phyloP scores from a whole-genome alignment of 2,888 invertebrate genomes.

The Ochropleura leucogaster region DNA sequence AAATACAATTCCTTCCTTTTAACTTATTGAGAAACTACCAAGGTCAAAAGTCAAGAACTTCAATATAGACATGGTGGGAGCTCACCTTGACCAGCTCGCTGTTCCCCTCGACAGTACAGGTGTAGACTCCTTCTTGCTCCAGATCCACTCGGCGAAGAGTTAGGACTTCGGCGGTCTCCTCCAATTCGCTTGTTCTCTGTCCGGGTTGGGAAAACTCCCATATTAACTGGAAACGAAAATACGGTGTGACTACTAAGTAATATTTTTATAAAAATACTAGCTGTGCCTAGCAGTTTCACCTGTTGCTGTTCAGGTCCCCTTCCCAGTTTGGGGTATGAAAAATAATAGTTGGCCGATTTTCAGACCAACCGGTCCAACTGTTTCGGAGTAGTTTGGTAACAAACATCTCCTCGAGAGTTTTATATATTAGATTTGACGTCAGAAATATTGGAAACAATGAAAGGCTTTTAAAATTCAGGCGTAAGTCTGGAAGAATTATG shows the following conservation, averaged over 20 bases:
- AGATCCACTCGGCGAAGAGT: conserved; percentile 69
- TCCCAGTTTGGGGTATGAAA: too few relatives aligned
- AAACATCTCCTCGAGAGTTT: too few relatives aligned
- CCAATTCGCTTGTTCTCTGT: conserved; percentile 73
- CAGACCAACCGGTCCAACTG: too few relatives aligned
- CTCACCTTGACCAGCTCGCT: conserved; percentile 75
- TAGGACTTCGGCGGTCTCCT: conserved; percentile 73
- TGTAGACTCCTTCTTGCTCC: conserved; percentile 79
- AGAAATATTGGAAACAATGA: neutral
- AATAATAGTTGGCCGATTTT: too few relatives aligned
- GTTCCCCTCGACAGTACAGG: conserved; percentile 77
- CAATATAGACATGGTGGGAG: neutral
- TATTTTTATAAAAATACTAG: neutral
- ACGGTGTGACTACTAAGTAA: neutral
- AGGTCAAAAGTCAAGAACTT: neutral
- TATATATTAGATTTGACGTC: neutral
- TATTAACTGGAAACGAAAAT: conserved; percentile 72
- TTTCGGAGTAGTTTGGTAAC: too few relatives aligned
- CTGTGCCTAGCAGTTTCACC: too few relatives aligned
- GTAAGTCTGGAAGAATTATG: neutral
- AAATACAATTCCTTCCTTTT: neutral
- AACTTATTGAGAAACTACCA: neutral
- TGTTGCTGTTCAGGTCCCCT: too few relatives aligned
- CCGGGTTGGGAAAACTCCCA: conserved; percentile 78
- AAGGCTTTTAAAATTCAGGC: too few relatives aligned